Evolutionary conservation across 2,797 vertebrate species (phyloP), one percentile per base, ranked within the genome.

Genomic region (Trematomus bernacchii): DNA sequence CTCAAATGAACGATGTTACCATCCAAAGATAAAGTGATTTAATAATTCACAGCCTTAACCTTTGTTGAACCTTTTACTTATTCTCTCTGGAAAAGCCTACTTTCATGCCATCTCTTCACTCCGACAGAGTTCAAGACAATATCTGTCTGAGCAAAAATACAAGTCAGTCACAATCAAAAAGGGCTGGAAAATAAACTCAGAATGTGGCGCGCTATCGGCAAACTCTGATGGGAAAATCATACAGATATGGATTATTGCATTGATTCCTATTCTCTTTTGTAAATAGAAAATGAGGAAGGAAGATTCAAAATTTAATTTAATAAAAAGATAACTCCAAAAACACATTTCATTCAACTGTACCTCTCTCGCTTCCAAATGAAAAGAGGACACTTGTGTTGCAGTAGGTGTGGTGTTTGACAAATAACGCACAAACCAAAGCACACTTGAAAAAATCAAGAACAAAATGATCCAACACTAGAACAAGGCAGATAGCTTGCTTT

Each of bases 231-330:
- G 80, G 69, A 73, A 84, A 83, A 84, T 83, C 73, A 57, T 44
- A 66, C 79, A 81, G 86, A 85, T 89, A 91, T 79, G 76, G 74
- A 86, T 78, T 82, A 87, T 80, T 87, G 83, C 69, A 87, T 82
- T 82, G 77, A 89, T 92, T 89, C 65, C 67, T 78, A 67, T 84
- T 86, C n/a, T 61, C 19, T 72, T 77, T 80, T 76, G 27, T 51
- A 76, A 87, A 85, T 57, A 55, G 71, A 88, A 90, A 89, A 79
- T 83, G 79, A 87, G 73, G 77, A 60, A 74, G 30, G 71, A 21
- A 88, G 83, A 90, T 87, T 90, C 63, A 85, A 87, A 87, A 88
- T 87, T 87, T 87, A 82, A 91, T 91, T 91, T 48, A 66, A 83
- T 79, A 62, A 53, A 79, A 77, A 76, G 53, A 82, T 73, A 67